Evolutionary conservation across 2,888 invertebrate species (phyloP).

Genomic region (Actias luna): DNA sequence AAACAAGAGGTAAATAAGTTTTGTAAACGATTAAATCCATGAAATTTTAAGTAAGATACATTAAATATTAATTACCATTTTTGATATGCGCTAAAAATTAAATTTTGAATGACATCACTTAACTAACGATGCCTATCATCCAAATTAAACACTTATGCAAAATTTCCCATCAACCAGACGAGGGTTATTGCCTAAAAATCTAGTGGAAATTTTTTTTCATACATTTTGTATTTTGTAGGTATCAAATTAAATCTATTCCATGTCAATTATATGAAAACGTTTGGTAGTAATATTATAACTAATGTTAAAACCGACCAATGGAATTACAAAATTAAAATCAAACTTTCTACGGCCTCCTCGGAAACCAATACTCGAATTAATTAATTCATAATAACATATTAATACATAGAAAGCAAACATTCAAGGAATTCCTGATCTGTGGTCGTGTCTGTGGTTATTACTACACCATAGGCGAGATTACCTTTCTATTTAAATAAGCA

Average conservation of each 20-base stretch:
- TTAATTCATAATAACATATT: slow-evolving; percentile 57
- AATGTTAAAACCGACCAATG: slow-evolving; percentile 22
- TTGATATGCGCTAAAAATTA: too few relatives aligned
- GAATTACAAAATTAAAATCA: slow-evolving; percentile 27
- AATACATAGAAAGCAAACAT: slow-evolving; percentile 62
- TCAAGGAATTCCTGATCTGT: slow-evolving; percentile 50
- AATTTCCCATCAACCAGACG: too few relatives aligned
- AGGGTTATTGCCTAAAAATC: too few relatives aligned
- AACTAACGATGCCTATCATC: too few relatives aligned
- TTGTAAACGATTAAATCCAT: too few relatives aligned
- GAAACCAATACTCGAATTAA: slow-evolving; percentile 47
- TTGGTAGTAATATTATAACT: background rate
- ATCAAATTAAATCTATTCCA: background rate
- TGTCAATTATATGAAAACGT: background rate
- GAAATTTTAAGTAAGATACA: too few relatives aligned
- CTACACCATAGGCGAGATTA: slow-evolving; percentile 54
- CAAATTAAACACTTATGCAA: too few relatives aligned
- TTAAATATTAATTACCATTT: too few relatives aligned
- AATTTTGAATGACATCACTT: too few relatives aligned
- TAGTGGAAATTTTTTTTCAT: too few relatives aligned
- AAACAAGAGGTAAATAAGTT: too few relatives aligned
- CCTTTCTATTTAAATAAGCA: slow-evolving; percentile 52
- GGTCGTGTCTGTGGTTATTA: slow-evolving; percentile 49
- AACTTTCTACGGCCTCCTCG: slow-evolving; percentile 45
- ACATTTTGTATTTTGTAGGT: too few relatives aligned